Conservation (phyloP, 2,113 vertebrate species). For the Agapornis roseicollis region DNA sequence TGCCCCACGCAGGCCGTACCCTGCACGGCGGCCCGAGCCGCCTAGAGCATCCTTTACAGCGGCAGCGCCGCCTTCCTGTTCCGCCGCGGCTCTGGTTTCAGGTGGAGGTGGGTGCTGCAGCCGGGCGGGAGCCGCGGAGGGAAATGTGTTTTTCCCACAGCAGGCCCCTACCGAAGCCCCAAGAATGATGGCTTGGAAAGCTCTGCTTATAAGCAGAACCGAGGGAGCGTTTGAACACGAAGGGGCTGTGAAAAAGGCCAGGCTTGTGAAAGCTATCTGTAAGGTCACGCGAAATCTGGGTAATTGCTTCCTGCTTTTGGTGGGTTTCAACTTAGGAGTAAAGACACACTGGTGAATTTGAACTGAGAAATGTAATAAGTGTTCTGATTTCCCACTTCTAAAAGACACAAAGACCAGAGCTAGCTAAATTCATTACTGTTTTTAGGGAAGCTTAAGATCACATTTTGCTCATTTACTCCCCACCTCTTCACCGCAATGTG, state of each 20-base stretch:
- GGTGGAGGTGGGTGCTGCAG: not conserved
- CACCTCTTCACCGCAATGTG: not conserved
- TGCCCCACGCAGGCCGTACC: rapidly evolving
- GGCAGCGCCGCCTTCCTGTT: not conserved
- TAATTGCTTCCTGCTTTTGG: not conserved
- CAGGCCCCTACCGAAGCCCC: not conserved
- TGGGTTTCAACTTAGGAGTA: not conserved
- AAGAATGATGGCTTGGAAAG: not conserved
- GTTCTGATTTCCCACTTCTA: not conserved
- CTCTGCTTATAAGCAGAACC: too few species aligned
- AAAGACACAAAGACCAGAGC: not conserved
- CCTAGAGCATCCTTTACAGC: not conserved
- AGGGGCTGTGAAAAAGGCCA: rapidly evolving
- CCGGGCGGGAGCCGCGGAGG: not conserved
- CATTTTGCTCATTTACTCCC: not conserved
- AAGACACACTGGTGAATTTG: not conserved
- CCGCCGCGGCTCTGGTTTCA: not conserved
- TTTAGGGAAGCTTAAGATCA: not conserved
- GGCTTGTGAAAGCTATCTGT: not conserved
- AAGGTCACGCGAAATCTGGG: not conserved
- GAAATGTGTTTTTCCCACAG: not conserved
- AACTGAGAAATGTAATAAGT: not conserved
- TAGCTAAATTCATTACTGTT: not conserved
- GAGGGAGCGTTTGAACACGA: not conserved
- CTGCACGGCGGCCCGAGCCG: rapidly evolving